These are phyloP conservation scores for Falco peregrinus DNA, from an alignment of 2,797 vertebrate species.

Conservation along the genomic window DNA sequence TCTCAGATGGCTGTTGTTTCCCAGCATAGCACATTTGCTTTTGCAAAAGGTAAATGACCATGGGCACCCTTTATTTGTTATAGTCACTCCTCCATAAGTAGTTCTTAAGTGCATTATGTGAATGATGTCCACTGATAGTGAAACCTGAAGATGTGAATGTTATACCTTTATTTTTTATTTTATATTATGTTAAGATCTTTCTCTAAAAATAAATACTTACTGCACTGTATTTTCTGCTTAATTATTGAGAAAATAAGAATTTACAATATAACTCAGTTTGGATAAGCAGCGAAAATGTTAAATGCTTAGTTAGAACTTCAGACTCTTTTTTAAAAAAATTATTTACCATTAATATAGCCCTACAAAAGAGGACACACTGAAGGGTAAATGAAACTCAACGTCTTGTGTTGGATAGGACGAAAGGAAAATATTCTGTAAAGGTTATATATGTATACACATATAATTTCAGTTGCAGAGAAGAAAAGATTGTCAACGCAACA, in stretches of 20 bases:
- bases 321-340: background rate
- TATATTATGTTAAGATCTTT: background rate
- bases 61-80: background rate
- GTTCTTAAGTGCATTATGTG: background rate
- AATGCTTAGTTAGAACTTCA: background rate
- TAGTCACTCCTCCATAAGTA: background rate
- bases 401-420: background rate
- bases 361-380: background rate
- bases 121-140: background rate
- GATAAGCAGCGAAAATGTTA: background rate
- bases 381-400: background rate
- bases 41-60: background rate
- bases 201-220: background rate
- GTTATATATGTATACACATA: too few relatives aligned
- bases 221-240: background rate
- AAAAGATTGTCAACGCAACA: background rate
- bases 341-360: background rate
- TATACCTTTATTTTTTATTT: background rate
- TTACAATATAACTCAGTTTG: background rate
- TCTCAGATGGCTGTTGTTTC: background rate
- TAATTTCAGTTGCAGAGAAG: background rate
- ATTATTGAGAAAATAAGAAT: background rate
- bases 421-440: background rate
- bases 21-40: background rate
- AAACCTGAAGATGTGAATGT: background rate